Percentiles rank a stretch among this genome's conserved stretches.
phyloP scores from a whole-genome alignment of 2,797 vertebrate genomes.

The Acanthornis magna region DNA sequence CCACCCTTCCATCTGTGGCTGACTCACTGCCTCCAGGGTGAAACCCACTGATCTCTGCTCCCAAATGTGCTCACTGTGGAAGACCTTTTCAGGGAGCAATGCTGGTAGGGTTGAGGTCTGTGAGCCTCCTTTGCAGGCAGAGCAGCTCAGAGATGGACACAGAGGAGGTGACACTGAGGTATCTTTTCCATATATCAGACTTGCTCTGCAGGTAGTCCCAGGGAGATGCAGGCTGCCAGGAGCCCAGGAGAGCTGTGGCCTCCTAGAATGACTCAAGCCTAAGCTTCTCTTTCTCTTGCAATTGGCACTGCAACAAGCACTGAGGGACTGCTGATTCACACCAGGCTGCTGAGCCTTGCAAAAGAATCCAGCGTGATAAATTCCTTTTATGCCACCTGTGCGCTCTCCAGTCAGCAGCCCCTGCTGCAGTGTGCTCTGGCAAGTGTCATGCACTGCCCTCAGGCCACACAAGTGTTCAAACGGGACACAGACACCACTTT shows the following conservation, averaged over 20 bases:
- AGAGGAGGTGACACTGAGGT: background rate
- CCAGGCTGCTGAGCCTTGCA: background rate
- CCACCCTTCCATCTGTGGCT: slow-evolving; percentile 3
- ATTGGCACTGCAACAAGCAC: background rate
- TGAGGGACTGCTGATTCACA: background rate
- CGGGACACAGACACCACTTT: background rate
- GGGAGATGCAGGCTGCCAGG: background rate
- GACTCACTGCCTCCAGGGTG: background rate
- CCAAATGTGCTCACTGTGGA: background rate
- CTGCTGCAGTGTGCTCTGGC: background rate
- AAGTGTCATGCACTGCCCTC: background rate
- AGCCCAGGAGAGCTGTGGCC: background rate
- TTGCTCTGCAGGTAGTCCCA: background rate
- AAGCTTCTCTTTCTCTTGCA: background rate
- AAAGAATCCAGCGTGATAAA: background rate
- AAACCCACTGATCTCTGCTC: background rate
- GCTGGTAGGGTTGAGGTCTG: background rate
- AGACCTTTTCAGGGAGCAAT: background rate
- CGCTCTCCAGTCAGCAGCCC: background rate
- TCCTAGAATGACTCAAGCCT: background rate
- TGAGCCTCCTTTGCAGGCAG: background rate
- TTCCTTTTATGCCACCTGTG: background rate
- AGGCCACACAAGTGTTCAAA: background rate
- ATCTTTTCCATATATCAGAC: background rate
- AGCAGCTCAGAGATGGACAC: background rate